Base-by-base conservation (phyloP, 2,888 invertebrate species). In the Crepidodera aurea region DNA sequence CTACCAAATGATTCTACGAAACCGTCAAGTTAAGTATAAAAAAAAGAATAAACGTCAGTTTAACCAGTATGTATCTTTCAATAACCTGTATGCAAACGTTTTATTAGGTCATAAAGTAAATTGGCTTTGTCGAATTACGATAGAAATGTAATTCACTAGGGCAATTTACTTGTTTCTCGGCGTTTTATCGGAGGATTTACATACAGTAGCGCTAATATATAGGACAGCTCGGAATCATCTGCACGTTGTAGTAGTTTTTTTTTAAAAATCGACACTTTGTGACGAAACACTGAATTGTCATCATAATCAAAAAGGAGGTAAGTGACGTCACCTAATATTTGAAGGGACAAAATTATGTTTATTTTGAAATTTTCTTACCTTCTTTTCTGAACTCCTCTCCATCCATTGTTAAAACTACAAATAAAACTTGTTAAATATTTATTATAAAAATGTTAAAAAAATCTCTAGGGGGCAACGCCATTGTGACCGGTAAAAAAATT, bases 331-430 rank as follows among this genome's bases (percentile, higher is more conserved):
- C n/a, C n/a, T n/a, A n/a, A n/a, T n/a, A n/a, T n/a, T n/a, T n/a
- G n/a, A n/a, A n/a, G n/a, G n/a, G n/a, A n/a, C n/a, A n/a, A n/a
- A n/a, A n/a, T n/a, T n/a, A n/a, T n/a, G n/a, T n/a, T n/a, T n/a
- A n/a, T n/a, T n/a, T n/a, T n/a, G n/a, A n/a, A n/a, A n/a, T n/a
- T n/a, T n/a, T n/a, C 83, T 83, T 77, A 85, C 85, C 85, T 75
- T 83, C 74, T 72, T 80, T 79, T 59, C 84, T 79, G 73, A 84
- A 85, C 77, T 86, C 84, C 62, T 81, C 78, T 60, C 82, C 81
- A 73, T 85, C 83, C 84, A 86, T 85, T 25, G 51, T 53, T 32
- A 10, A 19, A 29, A n/a, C 13, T 25, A 8, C 19, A 13, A 71
- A 27, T 13, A 16, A 7, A 48, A 48, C n/a, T n/a, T n/a, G n/a